These are phyloP conservation scores for Otis tarda DNA, from an alignment of 2,113 vertebrate species.

Conservation along the genomic window DNA sequence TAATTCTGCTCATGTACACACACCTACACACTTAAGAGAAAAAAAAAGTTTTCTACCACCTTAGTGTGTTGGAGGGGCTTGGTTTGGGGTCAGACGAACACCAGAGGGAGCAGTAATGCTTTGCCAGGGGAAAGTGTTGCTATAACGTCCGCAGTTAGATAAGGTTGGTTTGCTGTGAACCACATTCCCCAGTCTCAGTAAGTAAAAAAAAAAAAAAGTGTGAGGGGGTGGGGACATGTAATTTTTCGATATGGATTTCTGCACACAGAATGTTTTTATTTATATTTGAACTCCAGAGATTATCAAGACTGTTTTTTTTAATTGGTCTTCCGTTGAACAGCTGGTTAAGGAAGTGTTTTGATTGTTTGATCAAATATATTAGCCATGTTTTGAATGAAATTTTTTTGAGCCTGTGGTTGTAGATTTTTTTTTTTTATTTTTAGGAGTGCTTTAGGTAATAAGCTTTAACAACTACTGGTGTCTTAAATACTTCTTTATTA, in stretches of 20 bases:
- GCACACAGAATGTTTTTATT: background rate
- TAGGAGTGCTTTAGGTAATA: background rate
- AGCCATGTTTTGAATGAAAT: background rate
- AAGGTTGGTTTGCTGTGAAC: background rate
- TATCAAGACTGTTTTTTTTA: background rate
- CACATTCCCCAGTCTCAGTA: background rate
- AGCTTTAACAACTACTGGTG: background rate
- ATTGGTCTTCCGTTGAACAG: background rate
- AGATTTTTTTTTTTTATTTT: background rate
- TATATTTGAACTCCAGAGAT: background rate
- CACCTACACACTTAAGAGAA: background rate
- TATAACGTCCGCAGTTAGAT: background rate
- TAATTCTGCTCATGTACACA: background rate
- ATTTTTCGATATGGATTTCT: background rate
- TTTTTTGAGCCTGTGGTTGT: background rate
- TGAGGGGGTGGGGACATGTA: fast-evolving
- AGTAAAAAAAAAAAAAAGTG: background rate
- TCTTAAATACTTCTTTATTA: background rate
- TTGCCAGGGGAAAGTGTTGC: background rate
- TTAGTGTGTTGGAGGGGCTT: background rate
- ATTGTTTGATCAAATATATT: background rate
- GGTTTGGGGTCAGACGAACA: background rate
- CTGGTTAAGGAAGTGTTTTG: background rate
- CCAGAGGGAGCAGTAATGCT: conserved; percentile 24
- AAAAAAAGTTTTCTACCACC: background rate